Conservation (phyloP, 2,113 vertebrate species). For the Grallaria varia region DNA sequence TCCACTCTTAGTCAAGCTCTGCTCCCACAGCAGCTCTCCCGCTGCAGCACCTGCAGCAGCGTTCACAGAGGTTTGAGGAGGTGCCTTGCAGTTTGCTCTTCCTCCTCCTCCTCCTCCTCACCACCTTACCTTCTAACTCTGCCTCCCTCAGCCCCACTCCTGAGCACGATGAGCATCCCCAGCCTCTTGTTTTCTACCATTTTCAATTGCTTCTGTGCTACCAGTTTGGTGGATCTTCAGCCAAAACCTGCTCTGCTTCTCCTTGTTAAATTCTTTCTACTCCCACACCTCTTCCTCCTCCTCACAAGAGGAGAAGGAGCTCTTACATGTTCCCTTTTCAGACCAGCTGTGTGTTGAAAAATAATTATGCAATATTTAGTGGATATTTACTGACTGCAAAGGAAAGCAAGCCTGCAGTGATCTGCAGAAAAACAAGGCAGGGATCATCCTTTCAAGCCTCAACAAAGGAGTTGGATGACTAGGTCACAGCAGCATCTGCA, state of each 20-base stretch:
- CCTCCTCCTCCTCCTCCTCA: neutral
- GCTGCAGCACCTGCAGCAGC: rapidly evolving
- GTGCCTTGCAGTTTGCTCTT: neutral
- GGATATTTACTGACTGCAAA: neutral
- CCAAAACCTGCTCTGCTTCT: neutral
- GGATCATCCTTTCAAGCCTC: neutral
- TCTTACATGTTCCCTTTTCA: neutral
- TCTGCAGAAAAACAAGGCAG: neutral
- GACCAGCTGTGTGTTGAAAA: neutral
- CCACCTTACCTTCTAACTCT: neutral
- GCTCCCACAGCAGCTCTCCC: neutral
- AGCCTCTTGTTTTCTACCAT: neutral
- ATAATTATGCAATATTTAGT: neutral
- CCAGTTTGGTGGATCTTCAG: neutral
- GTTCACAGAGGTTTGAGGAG: neutral
- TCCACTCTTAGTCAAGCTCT: neutral
- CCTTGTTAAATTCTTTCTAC: neutral
- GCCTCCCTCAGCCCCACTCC: neutral
- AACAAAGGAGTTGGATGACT: neutral
- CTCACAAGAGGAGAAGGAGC: neutral
- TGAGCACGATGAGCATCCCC: neutral
- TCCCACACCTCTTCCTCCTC: neutral
- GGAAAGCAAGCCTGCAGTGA: neutral
- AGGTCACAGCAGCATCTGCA: neutral
- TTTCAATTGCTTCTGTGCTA: neutral